These are phyloP conservation scores for Caenorhabditis imperialis DNA, from an alignment of 2,888 invertebrate genomes.

Conservation along the genomic window DNA sequence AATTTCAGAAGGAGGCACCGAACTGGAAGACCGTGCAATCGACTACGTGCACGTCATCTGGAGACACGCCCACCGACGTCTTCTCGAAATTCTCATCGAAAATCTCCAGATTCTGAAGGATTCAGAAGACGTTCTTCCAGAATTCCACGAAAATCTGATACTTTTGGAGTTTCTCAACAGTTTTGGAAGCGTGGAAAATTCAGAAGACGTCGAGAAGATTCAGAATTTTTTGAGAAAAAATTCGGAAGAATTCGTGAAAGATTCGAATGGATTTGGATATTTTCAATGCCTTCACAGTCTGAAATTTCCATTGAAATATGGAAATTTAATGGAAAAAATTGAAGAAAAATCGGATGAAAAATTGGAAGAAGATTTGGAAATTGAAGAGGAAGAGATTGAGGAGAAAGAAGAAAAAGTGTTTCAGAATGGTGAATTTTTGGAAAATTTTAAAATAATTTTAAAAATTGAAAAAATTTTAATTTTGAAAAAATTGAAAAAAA, in stretches of 20 bases:
- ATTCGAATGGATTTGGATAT: background rate
- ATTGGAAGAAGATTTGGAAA: background rate
- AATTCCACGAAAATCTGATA: background rate
- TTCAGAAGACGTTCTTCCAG: background rate
- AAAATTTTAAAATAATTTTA: background rate
- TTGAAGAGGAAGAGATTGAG: background rate
- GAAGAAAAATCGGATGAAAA: background rate
- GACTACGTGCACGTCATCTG: slow-evolving; percentile 24
- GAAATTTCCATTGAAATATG: background rate
- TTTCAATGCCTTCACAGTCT: background rate
- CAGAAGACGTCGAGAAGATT: background rate
- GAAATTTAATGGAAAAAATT: background rate
- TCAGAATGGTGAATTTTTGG: background rate
- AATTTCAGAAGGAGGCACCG: slow-evolving; percentile 33
- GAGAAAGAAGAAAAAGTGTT: background rate
- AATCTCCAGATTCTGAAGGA: background rate
- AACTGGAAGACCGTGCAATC: slow-evolving; percentile 32
- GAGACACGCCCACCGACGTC: background rate
- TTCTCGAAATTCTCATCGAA: background rate
- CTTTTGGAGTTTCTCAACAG: slow-evolving; percentile 12
- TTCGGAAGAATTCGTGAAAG: background rate
- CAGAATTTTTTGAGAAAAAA: no score
- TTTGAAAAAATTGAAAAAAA: background rate
- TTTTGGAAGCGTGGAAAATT: background rate
- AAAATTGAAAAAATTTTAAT: background rate